Percentiles rank a stretch among this genome's conserved stretches.
These are phyloP conservation scores for Callinectes sapidus DNA, from an alignment of 2,888 invertebrate genomes.

Conservation along the genomic window DNA sequence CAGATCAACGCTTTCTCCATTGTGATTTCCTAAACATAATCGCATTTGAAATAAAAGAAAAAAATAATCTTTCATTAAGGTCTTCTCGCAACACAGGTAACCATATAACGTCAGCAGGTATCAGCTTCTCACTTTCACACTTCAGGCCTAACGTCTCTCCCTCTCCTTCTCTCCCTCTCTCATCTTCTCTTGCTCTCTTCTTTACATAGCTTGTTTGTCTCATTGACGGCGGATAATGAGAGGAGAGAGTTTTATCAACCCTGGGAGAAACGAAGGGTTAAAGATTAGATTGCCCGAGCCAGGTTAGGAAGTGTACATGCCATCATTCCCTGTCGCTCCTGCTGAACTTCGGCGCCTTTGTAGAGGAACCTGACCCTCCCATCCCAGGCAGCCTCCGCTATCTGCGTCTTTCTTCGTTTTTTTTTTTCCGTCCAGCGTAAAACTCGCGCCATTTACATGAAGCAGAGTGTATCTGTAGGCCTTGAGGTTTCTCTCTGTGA, in stretches of 20 bases:
- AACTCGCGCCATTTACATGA: slow-evolving; percentile 18
- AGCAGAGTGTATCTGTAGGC: not conserved
- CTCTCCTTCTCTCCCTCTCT: not conserved
- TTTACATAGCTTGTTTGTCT: slow-evolving; percentile 37
- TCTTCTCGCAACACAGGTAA: not conserved
- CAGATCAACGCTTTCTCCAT: not conserved
- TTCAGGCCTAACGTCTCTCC: not conserved
- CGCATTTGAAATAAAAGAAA: not conserved
- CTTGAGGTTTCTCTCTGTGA: slow-evolving; percentile 10
- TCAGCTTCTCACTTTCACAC: not conserved
- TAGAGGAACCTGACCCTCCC: slow-evolving; percentile 33
- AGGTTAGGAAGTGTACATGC: slow-evolving; percentile 7
- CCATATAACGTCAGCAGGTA: slow-evolving; percentile 4
- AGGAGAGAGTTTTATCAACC: slow-evolving; percentile 30
- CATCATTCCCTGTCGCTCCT: slow-evolving; percentile 31
- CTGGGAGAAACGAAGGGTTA: slow-evolving; percentile 19
- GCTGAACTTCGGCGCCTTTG: slow-evolving; percentile 38
- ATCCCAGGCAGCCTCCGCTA: not conserved
- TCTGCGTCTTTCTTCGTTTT: not conserved
- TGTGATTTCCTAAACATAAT: not conserved
- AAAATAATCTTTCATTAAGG: not conserved
- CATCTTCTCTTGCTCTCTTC: not conserved
- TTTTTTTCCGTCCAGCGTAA: not conserved
- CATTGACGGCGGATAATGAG: slow-evolving; percentile 34
- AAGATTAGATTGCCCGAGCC: not conserved